These are phyloP conservation scores for Anolis apletophallus DNA, from an alignment of 2,797 vertebrate species.

Conservation along the genomic window DNA sequence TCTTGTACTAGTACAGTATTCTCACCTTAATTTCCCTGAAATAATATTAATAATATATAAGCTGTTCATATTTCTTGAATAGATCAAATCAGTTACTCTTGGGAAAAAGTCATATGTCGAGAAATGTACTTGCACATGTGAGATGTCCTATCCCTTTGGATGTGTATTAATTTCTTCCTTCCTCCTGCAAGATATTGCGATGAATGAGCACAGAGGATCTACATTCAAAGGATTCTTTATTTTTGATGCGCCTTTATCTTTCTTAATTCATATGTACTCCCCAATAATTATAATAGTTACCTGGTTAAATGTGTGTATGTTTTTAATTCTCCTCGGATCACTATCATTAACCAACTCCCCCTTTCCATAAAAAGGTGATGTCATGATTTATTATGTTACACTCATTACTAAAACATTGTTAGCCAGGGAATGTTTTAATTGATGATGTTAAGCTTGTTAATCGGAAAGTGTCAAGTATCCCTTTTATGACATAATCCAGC, in stretches of 20 bases:
- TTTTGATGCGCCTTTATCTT: neutral
- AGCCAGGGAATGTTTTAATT: conserved; percentile 77
- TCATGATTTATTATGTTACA: conserved; percentile 74
- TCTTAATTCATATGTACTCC: conserved; percentile 32
- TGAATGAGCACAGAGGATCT: neutral
- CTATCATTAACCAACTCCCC: conserved; percentile 18
- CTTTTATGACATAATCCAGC: conserved; percentile 79
- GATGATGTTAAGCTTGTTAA: conserved; percentile 74
- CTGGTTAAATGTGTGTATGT: conserved; percentile 8
- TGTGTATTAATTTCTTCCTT: neutral
- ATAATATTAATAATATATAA: neutral
- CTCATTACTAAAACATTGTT: conserved; percentile 74
- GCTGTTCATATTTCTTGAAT: neutral
- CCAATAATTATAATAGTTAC: conserved; percentile 32
- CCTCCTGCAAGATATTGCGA: neutral
- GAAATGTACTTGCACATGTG: neutral
- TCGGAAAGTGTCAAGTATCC: conserved; percentile 77
- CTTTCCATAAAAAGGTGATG: conserved; percentile 67
- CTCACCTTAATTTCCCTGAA: neutral
- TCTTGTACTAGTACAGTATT: neutral
- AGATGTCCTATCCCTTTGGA: neutral
- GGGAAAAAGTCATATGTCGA: neutral
- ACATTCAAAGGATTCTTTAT: too few relatives aligned
- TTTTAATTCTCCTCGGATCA: neutral
- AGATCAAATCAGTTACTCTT: neutral